Conservation (phyloP, 2,888 invertebrate genomes). For the Desoria tigrina region DNA sequence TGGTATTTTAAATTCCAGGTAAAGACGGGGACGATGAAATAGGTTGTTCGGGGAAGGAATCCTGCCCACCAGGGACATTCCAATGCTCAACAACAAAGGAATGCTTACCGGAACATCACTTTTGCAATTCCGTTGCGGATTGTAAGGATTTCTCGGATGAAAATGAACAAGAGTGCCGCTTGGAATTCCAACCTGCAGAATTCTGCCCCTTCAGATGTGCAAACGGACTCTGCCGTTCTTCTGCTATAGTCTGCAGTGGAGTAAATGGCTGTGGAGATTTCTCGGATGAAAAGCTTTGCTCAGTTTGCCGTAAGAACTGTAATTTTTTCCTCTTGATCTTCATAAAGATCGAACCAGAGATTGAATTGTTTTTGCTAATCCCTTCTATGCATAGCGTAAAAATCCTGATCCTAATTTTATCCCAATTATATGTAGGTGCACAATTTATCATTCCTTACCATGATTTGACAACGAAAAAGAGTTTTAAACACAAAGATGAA, state of each 20-base stretch:
- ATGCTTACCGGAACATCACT: conserved; percentile 69
- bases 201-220: conserved; percentile 81
- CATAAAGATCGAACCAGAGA: too few relatives aligned
- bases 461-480: too few relatives aligned
- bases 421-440: too few relatives aligned
- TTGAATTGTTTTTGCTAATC: too few relatives aligned
- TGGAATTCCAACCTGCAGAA: conserved; percentile 60
- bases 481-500: too few relatives aligned
- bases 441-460: too few relatives aligned
- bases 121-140: conserved; percentile 66
- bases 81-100: conserved; percentile 50
- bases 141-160: conserved; percentile 79
- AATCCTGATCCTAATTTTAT: too few relatives aligned
- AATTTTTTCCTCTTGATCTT: too few relatives aligned
- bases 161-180: conserved; percentile 73
- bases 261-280: conserved; percentile 89
- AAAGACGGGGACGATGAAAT: conserved; percentile 46
- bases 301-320: conserved; percentile 84
- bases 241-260: conserved; percentile 86
- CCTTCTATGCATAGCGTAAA: too few relatives aligned
- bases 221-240: conserved; percentile 78
- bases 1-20: conserved; percentile 23
- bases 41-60: conserved; percentile 45
- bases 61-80: conserved; percentile 52
- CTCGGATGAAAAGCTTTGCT: conserved; percentile 77